A percentile compares a stretch with the other conserved stretches of the same genome.
Conservation (phyloP, 1,140 invertebrate species). For the Bombus waltoni region DNA sequence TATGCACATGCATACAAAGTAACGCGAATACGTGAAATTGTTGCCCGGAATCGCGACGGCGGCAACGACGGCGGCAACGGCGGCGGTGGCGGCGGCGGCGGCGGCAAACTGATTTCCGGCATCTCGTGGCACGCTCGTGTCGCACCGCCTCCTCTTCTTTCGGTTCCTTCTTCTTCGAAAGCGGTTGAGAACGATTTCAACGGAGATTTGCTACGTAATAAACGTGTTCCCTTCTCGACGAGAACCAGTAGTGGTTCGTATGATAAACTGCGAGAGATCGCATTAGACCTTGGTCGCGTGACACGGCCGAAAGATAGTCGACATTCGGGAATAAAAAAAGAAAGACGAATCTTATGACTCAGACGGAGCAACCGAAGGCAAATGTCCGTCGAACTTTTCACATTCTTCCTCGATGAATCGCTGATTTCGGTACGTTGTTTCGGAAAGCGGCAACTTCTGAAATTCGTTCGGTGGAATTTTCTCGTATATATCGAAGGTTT, state of each 20-base stretch:
- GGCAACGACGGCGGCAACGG: not conserved
- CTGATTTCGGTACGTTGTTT: not conserved
- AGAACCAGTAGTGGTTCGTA: not conserved
- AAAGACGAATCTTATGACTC: not conserved
- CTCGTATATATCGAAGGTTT: not conserved
- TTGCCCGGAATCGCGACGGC: conserved; percentile 1
- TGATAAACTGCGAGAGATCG: too few relatives aligned
- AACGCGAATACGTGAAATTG: conserved; percentile 30
- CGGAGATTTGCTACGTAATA: conserved; percentile 16
- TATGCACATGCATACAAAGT: not conserved
- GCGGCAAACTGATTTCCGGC: conserved; percentile 41
- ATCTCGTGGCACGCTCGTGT: not conserved
- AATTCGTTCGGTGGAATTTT: not conserved
- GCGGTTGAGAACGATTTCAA: not conserved
- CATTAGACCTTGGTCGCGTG: not conserved
- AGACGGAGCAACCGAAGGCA: not conserved
- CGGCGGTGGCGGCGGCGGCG: not conserved
- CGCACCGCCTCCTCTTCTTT: not conserved
- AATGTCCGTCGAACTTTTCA: not conserved
- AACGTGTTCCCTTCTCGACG: not conserved
- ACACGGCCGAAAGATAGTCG: not conserved
- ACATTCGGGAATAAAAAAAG: not conserved
- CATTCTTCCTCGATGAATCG: not conserved
- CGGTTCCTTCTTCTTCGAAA: not conserved
- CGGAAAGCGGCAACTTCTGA: not conserved